Evolutionary conservation across 2,888 invertebrate genomes (phyloP), one percentile per base, ranked within the genome.

Genomic region (Trichacis sp.): DNA sequence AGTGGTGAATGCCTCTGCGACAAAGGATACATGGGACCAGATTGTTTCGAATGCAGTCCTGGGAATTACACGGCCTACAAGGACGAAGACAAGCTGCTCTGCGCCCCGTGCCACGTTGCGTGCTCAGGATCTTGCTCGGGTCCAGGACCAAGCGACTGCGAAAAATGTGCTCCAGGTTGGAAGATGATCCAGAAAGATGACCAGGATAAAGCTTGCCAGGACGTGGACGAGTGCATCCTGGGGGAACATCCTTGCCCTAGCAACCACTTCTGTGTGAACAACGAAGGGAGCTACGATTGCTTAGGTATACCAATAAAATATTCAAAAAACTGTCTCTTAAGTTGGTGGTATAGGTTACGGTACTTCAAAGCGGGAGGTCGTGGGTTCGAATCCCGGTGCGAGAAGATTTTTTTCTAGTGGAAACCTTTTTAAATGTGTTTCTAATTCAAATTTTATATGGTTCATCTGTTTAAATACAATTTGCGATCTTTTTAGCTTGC

Each of bases 1-100:
- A 95, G 92, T 78, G 98, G 98, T 0, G 90, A 92, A 64, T 98
- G 98, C 80, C 85, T 88, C 11, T 98, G 98, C 84, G 91, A 96
- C 76, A 77, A 82, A 4, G 97, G 96, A 0, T 98, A 98, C 80
- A 77, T 82, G 0, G 96, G 96, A 0, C 88, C 89, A 0, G 84
- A 87, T 19, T 98, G 98, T 84, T 88, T 91, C 53, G 85, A 88
- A n/a, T 98, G 98, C 83, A 87, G 88, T 11, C 80, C 85, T n/a
- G 90, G 90, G 1, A 92, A 90, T 78, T 95, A 92, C 80, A 87
- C 90, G 73, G 88, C 93, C 0, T 93, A 92, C 73, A 88, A 88
- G 71, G 94, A 94, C 85, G 90, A 90, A 1, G 87, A 85, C 0
- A 94, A 93, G 79, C 80, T 94, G 38, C 79, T 93, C 0, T 95